Percentiles rank a stretch among this genome's conserved stretches.
Conservation (phyloP, 2,888 invertebrate genomes). For the Morpho helenor region DNA sequence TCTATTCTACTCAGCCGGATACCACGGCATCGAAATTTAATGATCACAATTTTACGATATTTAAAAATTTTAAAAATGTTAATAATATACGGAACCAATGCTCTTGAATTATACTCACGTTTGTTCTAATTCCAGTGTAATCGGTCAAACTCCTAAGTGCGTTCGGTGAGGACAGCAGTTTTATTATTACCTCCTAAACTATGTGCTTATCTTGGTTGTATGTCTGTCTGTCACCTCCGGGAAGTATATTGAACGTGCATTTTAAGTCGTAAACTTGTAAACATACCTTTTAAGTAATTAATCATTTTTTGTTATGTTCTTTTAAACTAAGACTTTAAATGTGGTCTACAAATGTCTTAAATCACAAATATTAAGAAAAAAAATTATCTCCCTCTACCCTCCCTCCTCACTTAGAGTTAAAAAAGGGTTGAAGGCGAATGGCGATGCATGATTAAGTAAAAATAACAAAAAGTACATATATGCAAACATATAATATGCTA, state of each 20-base stretch:
- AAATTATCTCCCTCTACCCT: no score
- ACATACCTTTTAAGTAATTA: constrained; percentile 12
- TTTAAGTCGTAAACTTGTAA: constrained; percentile 13
- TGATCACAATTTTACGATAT: not conserved
- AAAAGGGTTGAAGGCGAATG: no score
- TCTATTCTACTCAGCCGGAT: no score
- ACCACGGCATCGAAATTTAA: no score
- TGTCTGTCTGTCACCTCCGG: constrained; percentile 31
- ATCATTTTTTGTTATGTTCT: constrained; percentile 2
- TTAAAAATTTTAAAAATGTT: not conserved
- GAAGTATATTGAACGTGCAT: constrained; percentile 9
- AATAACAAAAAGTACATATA: no score
- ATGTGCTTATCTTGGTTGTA: constrained; percentile 33
- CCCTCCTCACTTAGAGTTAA: no score
- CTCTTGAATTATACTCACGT: not conserved
- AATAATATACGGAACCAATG: constrained; percentile 15
- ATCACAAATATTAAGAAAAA: no score
- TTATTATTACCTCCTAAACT: constrained; percentile 26
- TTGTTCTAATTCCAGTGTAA: constrained; percentile 21
- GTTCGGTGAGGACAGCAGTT: constrained; percentile 20
- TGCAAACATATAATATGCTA: no score
- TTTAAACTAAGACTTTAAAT: not conserved
- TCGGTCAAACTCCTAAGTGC: constrained; percentile 33
- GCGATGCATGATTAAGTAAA: no score
- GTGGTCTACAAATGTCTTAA: no score